phyloP scores from a whole-genome alignment of 2,797 vertebrate species.

The Limnodromus scolopaceus region DNA sequence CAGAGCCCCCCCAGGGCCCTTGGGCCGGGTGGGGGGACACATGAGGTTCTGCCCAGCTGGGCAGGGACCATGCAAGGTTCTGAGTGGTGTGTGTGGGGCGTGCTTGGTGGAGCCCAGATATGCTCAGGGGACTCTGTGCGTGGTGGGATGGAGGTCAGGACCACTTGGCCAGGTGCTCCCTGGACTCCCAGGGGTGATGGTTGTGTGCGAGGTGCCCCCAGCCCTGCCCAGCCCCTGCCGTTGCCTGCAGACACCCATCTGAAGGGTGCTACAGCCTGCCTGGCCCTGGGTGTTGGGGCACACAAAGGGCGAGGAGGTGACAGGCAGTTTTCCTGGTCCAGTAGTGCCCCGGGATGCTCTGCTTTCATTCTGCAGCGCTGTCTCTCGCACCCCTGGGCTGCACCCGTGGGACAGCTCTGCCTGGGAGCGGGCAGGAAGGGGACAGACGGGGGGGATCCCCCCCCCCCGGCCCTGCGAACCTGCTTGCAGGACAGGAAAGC shows the following conservation, averaged over 20 bases:
- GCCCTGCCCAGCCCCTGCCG: not conserved
- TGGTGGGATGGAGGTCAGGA: not conserved
- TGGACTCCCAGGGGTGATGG: not conserved
- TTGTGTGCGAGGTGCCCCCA: not conserved
- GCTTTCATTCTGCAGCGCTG: not conserved
- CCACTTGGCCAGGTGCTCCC: not conserved
- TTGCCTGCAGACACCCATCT: not conserved
- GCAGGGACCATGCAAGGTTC: not conserved
- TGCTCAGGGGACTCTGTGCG: accelerated
- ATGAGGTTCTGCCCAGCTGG: not conserved
- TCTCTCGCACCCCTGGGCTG: not conserved
- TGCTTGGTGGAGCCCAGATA: not conserved
- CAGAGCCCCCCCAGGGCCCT: not conserved
- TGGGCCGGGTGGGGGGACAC: not conserved
- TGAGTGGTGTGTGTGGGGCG: accelerated
- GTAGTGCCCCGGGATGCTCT: not conserved
- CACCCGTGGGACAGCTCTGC: accelerated
- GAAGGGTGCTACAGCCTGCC: not conserved
- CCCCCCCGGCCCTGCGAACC: not conserved
- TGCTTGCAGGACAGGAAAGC: not conserved
- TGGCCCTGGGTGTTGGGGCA: accelerated
- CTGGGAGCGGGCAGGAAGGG: not conserved
- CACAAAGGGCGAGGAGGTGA: not conserved
- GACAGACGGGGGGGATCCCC: accelerated
- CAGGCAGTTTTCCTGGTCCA: not conserved